Evolutionary conservation across 2,888 invertebrate genomes (phyloP), one percentile per base, ranked within the genome.

Genomic region (Ochlodes sylvanus): DNA sequence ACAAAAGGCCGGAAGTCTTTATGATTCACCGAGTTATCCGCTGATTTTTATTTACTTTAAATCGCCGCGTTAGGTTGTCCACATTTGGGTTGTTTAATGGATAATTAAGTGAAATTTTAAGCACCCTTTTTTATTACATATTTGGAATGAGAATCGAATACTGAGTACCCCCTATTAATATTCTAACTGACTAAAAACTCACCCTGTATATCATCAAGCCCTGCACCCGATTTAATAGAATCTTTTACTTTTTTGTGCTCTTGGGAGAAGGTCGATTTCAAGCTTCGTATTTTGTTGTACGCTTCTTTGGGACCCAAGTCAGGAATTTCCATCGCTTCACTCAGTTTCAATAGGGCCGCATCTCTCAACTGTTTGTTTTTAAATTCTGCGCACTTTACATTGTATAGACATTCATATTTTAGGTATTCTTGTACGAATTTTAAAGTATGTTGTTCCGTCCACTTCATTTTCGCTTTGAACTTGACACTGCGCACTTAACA

Each of bases 181-280:
- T n/a, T n/a, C n/a, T n/a, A n/a, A n/a, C n/a, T n/a, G n/a, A n/a
- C n/a, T n/a, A n/a, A n/a, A n/a, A n/a, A n/a, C n/a, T n/a, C n/a
- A n/a, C n/a, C n/a, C n/a, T n/a, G n/a, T n/a, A n/a, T n/a, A n/a
- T n/a, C n/a, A 38, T 38, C 38, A 38, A 38, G 38, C 38, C 38
- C 38, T 38, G 38, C 38, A 38, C 38, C 38, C 38, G 38, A 38
- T 38, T 38, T 52, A 52, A 52, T 52, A 52, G 19, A 52, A 19
- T 52, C 19, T 55, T 58, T 27, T 50, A 57, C 60, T 76, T 75
- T 74, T 71, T 73, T 76, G 70, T 63, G 63, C 34, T 64, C 47
- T 17, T 55, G 55, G n/a, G 55, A 55, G 54, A 41, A 64, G 32
- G 54, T 64, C 27, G 44, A 62, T 38, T 38, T 38, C 10, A 38